These are phyloP conservation scores for Bagarius yarrelli DNA, from an alignment of 2,113 vertebrate species.

Conservation along the genomic window DNA sequence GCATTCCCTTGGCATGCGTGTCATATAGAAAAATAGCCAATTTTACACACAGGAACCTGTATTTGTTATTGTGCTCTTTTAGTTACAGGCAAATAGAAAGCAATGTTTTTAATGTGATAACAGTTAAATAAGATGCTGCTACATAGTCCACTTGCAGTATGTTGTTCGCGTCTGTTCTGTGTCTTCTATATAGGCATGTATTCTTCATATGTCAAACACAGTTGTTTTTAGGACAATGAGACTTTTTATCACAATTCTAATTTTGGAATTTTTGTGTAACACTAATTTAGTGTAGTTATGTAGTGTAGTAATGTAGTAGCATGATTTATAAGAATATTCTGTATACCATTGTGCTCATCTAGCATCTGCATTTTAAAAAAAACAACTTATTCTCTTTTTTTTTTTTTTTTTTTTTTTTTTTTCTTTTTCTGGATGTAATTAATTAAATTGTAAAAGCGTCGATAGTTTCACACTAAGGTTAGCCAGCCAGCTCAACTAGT, in stretches of 20 bases:
- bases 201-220: background rate
- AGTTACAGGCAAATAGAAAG: constrained; percentile 58
- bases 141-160: background rate
- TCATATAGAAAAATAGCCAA: constrained; percentile 72
- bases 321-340: constrained; percentile 2
- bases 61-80: constrained; percentile 64
- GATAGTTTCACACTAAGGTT: background rate
- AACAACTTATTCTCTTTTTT: background rate
- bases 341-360: background rate
- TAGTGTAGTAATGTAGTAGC: background rate
- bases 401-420: no score
- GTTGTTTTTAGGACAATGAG: background rate
- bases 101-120: constrained; percentile 56
- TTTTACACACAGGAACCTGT: constrained; percentile 61
- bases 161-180: background rate
- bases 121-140: constrained; percentile 28
- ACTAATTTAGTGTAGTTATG: background rate
- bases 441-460: background rate
- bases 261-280: background rate
- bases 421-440: background rate
- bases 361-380: background rate
- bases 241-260: background rate
- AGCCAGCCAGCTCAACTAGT: background rate
- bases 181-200: background rate
- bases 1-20: constrained; percentile 65